A percentile compares a stretch with the other conserved stretches of the same genome.
phyloP scores from a whole-genome alignment of 2,797 vertebrate species.

The Sphenodon punctatus region DNA sequence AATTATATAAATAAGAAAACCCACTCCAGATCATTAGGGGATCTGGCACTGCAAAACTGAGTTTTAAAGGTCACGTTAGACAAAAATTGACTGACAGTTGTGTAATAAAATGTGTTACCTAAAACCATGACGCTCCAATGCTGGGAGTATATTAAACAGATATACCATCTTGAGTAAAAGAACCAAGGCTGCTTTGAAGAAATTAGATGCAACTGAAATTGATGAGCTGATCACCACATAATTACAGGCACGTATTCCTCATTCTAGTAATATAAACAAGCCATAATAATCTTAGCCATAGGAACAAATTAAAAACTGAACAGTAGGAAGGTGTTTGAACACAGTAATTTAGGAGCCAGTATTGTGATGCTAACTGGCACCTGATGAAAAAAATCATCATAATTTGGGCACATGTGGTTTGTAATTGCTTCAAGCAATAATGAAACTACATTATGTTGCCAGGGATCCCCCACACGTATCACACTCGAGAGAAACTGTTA shows the following conservation, averaged over 20 bases:
- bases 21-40: not conserved
- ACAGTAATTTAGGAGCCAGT: not conserved
- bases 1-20: not conserved
- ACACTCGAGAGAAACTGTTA: no score
- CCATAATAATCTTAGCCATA: not conserved
- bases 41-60: not conserved
- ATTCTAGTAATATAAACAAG: not conserved
- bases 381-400: not conserved
- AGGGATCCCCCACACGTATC: not conserved
- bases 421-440: slow-evolving; percentile 2
- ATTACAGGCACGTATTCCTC: not conserved
- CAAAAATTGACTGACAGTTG: not conserved
- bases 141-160: not conserved
- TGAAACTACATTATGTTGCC: not conserved
- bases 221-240: not conserved
- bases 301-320: not conserved
- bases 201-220: not conserved
- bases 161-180: not conserved
- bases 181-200: not conserved
- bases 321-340: not conserved
- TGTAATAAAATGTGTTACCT: not conserved
- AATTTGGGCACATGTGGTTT: not conserved
- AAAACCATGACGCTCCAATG: not conserved
- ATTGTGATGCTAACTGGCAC: not conserved
- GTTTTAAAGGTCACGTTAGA: not conserved